Evolutionary conservation across 2,888 invertebrate genomes (phyloP).

Genomic region (Cheilosia impressa): DNA sequence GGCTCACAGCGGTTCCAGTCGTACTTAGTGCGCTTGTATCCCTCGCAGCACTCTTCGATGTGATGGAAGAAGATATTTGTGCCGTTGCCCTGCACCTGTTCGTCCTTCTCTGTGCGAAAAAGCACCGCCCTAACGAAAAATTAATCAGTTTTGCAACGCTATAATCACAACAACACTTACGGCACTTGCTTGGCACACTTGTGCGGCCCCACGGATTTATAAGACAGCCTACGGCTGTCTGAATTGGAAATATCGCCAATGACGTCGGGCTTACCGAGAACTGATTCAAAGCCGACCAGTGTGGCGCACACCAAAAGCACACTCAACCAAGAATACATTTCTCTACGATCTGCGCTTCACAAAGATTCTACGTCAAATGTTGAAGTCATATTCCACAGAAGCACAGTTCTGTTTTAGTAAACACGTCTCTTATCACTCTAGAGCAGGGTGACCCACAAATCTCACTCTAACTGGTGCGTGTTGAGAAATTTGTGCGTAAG

Average conservation of each 20-base stretch:
- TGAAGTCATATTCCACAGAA: background rate
- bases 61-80: slow-evolving; percentile 84
- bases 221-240: slow-evolving; percentile 67
- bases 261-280: slow-evolving; percentile 52
- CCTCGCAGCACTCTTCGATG: slow-evolving; percentile 88
- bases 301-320: slow-evolving; percentile 8
- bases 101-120: slow-evolving; percentile 79
- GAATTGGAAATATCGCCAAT: slow-evolving; percentile 76
- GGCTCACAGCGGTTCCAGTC: slow-evolving; percentile 84
- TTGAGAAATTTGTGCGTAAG: slow-evolving; percentile 21
- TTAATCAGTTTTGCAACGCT: background rate
- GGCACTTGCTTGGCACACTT: slow-evolving; percentile 78
- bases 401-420: slow-evolving; percentile 1
- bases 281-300: slow-evolving; percentile 42
- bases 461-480: background rate
- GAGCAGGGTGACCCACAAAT: slow-evolving; percentile 62
- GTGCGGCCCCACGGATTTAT: slow-evolving; percentile 45
- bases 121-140: slow-evolving; percentile 78
- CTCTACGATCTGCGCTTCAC: slow-evolving; percentile 6
- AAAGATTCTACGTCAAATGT: slow-evolving; percentile 22
- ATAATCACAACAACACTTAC: slow-evolving; percentile 77
- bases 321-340: slow-evolving; percentile 36
- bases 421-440: slow-evolving; percentile 46
- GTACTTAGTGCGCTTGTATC: slow-evolving; percentile 86
- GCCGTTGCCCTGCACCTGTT: slow-evolving; percentile 82